Evolutionary conservation across 2,888 invertebrate genomes (phyloP).

Genomic region (Myathropa florea): DNA sequence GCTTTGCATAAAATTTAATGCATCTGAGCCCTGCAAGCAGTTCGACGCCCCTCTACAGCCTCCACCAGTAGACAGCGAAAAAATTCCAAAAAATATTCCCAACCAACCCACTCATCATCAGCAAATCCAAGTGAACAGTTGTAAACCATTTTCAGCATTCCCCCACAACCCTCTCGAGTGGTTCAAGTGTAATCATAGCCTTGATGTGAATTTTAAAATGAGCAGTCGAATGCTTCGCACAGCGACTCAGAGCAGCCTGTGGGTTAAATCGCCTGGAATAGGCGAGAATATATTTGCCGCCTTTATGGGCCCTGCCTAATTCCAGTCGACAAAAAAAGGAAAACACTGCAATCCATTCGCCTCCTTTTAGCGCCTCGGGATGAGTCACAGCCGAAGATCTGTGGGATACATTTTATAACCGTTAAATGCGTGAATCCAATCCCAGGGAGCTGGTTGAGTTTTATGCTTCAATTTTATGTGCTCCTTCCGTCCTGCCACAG

Average conservation of each 20-base stretch:
- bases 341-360: not conserved
- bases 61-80: not conserved
- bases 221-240: not conserved
- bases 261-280: not conserved
- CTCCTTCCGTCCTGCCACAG: not conserved
- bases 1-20: not conserved
- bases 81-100: not conserved
- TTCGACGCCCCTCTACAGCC: not conserved
- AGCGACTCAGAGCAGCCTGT: not conserved
- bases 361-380: not conserved
- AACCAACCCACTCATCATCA: not conserved
- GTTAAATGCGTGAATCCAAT: conserved; percentile 32
- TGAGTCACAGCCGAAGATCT: conserved; percentile 7
- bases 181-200: not conserved
- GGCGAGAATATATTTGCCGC: not conserved
- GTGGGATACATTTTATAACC: conserved; percentile 29
- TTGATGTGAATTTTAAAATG: not conserved
- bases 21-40: not conserved
- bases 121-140: not conserved
- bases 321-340: not conserved
- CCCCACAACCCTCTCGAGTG: not conserved
- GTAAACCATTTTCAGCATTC: not conserved
- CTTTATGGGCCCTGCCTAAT: not conserved
- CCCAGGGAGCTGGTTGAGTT: conserved; percentile 12
- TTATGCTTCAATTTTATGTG: conserved; percentile 23